Evolutionary conservation across 2,888 invertebrate genomes (phyloP).

Genomic region (Idaea biselata): DNA sequence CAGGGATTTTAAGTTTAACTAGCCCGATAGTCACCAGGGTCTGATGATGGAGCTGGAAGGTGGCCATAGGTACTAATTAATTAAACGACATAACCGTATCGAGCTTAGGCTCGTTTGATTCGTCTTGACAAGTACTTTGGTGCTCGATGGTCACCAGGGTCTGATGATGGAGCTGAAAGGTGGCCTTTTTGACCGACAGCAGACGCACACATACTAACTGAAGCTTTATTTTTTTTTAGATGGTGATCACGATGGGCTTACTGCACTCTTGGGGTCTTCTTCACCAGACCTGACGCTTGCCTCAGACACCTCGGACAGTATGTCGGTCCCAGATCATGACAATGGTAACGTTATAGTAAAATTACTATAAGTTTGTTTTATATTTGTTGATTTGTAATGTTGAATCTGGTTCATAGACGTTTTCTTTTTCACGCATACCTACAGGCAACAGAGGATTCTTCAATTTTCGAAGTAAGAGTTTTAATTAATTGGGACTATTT

Average conservation of each 20-base stretch:
- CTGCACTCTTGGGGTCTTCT: conserved; percentile 62
- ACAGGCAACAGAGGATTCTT: conserved; percentile 15
- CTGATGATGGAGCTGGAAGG: too few species aligned
- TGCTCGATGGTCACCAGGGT: too few species aligned
- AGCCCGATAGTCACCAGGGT: too few species aligned
- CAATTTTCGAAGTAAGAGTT: conserved; percentile 16
- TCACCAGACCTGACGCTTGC: conserved; percentile 69
- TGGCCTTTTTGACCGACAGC: too few species aligned
- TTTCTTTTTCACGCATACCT: conserved; percentile 15
- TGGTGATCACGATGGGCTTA: conserved; percentile 65
- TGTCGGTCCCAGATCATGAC: conserved; percentile 70
- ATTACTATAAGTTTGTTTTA: conserved; percentile 6
- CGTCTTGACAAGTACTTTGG: too few species aligned
- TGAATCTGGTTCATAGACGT: conserved; percentile 15
- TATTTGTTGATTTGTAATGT: neutral
- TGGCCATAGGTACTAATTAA: too few species aligned
- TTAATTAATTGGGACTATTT: neutral
- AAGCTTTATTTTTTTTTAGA: conserved; percentile 37
- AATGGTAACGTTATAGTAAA: conserved; percentile 53
- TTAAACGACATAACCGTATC: too few species aligned
- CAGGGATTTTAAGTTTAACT: too few species aligned
- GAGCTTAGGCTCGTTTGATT: too few species aligned
- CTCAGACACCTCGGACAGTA: conserved; percentile 72
- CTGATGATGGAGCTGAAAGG: too few species aligned
- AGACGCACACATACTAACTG: neutral